phyloP scores from a whole-genome alignment of 2,113 vertebrate genomes.

The Trogon surrucura region DNA sequence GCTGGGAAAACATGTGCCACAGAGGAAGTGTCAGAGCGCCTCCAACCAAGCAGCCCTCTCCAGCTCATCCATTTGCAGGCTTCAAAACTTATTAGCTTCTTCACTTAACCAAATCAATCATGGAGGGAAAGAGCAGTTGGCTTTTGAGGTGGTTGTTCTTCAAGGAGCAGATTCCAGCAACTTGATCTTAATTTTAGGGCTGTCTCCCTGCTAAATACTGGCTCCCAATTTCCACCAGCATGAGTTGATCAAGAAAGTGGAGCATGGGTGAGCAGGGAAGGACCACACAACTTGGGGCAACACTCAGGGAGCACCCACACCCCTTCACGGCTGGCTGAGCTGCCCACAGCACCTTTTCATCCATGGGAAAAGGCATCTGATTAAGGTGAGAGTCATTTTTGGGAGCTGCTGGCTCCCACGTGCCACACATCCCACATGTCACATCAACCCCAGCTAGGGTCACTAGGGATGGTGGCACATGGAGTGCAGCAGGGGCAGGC shows the following conservation, averaged over 20 bases:
- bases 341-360: neutral
- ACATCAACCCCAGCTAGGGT: accelerated
- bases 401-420: accelerated
- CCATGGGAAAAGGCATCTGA: neutral
- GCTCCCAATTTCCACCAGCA: neutral
- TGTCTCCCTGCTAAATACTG: neutral
- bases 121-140: neutral
- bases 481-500: neutral
- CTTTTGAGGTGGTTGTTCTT: neutral
- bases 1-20: neutral
- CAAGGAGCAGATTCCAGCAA: neutral
- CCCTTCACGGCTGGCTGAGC: neutral
- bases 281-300: accelerated
- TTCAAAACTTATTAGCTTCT: neutral
- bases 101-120: neutral
- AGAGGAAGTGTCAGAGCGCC: neutral
- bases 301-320: neutral
- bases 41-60: neutral
- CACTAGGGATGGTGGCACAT: accelerated
- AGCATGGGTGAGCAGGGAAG: neutral
- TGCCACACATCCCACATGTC: neutral
- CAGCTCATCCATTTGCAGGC: neutral
- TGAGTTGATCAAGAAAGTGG: neutral
- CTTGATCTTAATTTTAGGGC: neutral
- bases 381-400: neutral